Percentiles rank a stretch among this genome's conserved stretches.
Conservation (phyloP, 2,797 vertebrate species). For the Muscicapa comitata region DNA sequence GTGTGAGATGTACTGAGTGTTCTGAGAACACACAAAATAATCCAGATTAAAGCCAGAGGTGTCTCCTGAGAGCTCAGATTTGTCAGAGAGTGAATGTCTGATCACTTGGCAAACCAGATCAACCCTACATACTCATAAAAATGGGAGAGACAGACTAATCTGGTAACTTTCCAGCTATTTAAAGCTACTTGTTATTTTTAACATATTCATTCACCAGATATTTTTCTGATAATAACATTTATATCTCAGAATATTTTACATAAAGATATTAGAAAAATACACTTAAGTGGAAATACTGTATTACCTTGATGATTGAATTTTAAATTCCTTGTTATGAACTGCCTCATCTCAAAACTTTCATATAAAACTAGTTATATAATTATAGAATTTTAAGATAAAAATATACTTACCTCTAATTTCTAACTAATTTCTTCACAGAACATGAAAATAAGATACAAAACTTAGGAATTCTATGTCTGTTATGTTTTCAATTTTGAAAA, state of each 20-base stretch:
- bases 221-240: not conserved
- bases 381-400: not conserved
- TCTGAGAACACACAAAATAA: not conserved
- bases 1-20: not conserved
- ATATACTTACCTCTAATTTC: not conserved
- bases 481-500: not conserved
- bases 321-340: not conserved
- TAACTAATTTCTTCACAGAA: not conserved
- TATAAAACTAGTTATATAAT: not conserved
- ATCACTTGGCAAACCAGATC: not conserved
- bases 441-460: not conserved
- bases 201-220: not conserved
- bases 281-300: not conserved
- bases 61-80: not conserved
- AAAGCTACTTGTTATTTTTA: slow-evolving; percentile 40
- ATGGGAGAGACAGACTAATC: not conserved
- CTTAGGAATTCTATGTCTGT: not conserved
- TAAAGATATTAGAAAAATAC: not conserved
- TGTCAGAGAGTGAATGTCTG: not conserved
- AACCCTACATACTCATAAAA: not conserved
- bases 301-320: not conserved
- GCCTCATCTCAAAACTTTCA: not conserved
- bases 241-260: not conserved
- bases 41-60: not conserved
- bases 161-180: not conserved